phyloP scores from a whole-genome alignment of 2,113 vertebrate species.

The Apteryx owenii region DNA sequence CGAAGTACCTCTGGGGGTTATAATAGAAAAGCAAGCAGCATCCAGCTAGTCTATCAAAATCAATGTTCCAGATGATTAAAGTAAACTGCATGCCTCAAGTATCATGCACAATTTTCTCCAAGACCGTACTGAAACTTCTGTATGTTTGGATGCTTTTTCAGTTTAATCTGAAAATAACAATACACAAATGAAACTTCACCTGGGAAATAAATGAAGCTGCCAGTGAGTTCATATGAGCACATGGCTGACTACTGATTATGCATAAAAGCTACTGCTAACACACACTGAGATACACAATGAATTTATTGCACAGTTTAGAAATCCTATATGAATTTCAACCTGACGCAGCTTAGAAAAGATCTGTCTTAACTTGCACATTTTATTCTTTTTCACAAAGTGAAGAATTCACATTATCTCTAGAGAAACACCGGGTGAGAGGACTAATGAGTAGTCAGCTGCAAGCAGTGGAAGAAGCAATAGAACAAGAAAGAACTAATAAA shows the following conservation, averaged over 20 bases:
- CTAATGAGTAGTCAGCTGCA: background rate
- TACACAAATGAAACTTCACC: constrained; percentile 1
- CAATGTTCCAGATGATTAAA: background rate
- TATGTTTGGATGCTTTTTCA: background rate
- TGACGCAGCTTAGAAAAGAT: background rate
- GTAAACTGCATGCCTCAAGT: constrained; percentile 1
- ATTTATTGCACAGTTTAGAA: background rate
- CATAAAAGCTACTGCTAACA: background rate
- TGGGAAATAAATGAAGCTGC: background rate
- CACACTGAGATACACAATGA: background rate
- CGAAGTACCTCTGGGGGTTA: background rate
- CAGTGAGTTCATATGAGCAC: background rate
- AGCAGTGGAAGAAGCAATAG: background rate
- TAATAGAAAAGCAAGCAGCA: background rate
- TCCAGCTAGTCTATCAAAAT: background rate
- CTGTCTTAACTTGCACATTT: background rate
- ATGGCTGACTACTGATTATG: background rate
- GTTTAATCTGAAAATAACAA: background rate
- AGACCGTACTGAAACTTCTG: background rate
- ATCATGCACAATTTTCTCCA: background rate
- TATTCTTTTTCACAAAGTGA: background rate
- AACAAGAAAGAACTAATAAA: background rate
- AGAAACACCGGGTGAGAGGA: background rate
- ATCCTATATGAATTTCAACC: background rate
- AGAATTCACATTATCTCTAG: background rate